Conservation (phyloP, 2,888 invertebrate genomes). For the Stenoptilia bipunctidactyla region DNA sequence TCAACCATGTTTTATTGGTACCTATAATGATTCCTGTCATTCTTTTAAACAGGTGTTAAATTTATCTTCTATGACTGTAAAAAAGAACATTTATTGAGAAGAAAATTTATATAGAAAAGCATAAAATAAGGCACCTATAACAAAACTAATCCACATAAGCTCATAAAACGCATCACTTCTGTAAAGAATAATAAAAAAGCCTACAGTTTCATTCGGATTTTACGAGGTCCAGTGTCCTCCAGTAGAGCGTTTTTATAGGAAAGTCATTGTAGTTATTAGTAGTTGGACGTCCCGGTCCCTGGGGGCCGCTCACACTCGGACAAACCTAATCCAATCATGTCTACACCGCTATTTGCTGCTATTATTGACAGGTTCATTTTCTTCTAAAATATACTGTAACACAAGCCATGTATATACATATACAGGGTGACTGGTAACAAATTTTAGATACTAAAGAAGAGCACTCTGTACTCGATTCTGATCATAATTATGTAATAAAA, state of each 20-base stretch:
- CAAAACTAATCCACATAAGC: neutral
- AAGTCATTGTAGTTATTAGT: slow-evolving; percentile 29
- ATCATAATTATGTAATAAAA: too few species aligned
- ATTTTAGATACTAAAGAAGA: too few species aligned
- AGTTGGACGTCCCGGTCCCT: slow-evolving; percentile 55
- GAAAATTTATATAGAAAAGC: too few species aligned
- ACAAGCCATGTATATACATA: too few species aligned
- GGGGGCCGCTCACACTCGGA: slow-evolving; percentile 72
- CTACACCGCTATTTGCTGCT: neutral
- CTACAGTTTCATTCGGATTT: slow-evolving; percentile 26
- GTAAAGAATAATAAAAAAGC: slow-evolving; percentile 24
- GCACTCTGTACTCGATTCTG: too few species aligned
- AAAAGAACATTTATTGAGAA: too few species aligned
- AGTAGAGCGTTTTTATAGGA: slow-evolving; percentile 20
- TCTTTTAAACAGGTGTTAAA: too few species aligned
- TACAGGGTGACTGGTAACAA: too few species aligned
- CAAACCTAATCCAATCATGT: slow-evolving; percentile 77
- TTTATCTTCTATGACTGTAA: too few species aligned
- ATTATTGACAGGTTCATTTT: neutral
- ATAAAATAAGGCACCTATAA: too few species aligned
- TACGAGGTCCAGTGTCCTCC: slow-evolving; percentile 34
- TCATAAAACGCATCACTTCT: slow-evolving; percentile 4
- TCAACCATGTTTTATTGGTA: too few species aligned
- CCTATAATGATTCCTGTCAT: too few species aligned
- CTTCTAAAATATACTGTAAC: neutral